Conservation (phyloP, 92 coral and sea anemone species). For the Paragorgia papillata region DNA sequence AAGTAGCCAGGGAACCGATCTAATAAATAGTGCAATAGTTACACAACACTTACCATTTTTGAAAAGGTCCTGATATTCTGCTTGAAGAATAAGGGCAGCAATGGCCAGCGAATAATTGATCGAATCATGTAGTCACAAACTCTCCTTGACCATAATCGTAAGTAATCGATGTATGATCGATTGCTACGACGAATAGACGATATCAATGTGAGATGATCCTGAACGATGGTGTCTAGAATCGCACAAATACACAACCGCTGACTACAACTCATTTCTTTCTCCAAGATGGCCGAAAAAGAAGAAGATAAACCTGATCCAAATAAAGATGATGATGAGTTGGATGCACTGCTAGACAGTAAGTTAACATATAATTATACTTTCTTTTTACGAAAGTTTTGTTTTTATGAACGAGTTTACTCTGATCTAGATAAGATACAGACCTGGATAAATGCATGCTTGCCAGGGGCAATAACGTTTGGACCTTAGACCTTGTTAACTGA, state of each 20-base stretch:
- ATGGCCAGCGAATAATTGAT: conserved; percentile 1
- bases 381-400: too few species aligned
- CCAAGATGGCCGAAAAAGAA: conserved; percentile 85
- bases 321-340: conserved; percentile 73
- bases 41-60: conserved; percentile 30
- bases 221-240: too few species aligned
- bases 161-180: too few species aligned
- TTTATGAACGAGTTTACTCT: too few species aligned
- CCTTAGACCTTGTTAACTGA: too few species aligned
- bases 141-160: background rate
- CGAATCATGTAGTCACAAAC: conserved; percentile 27
- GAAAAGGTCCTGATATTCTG: conserved; percentile 8
- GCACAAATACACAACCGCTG: too few species aligned
- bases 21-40: too few species aligned
- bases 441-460: background rate
- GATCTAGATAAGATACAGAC: too few species aligned
- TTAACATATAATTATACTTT: background rate
- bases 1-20: too few species aligned
- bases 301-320: conserved; percentile 44
- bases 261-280: too few species aligned
- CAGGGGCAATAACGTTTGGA: too few species aligned
- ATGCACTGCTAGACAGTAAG: conserved; percentile 91
- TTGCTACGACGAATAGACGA: background rate
- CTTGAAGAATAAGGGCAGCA: background rate
- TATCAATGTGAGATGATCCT: background rate